Conservation (phyloP, 1,140 invertebrate species). For the Thalassaphorura encarpata region DNA sequence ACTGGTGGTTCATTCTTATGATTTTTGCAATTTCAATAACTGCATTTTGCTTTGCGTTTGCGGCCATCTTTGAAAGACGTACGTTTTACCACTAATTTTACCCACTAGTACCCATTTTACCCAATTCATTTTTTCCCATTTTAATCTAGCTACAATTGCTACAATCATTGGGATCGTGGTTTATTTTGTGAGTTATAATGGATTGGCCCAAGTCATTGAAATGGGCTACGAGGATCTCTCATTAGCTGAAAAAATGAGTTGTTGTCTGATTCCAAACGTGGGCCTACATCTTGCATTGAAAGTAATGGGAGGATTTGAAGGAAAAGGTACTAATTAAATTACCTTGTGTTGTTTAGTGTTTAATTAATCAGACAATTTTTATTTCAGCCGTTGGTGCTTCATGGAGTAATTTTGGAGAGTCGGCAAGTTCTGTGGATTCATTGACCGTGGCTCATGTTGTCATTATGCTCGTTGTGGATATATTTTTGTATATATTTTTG, state of each 20-base stretch:
- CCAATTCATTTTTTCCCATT: background rate
- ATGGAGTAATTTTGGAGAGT: slow-evolving; percentile 14
- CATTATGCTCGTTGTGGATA: slow-evolving; percentile 14
- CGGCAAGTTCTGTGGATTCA: background rate
- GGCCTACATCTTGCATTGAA: slow-evolving; percentile 16
- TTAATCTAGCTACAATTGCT: slow-evolving; percentile 20
- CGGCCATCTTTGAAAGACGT: slow-evolving; percentile 24
- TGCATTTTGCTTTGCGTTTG: slow-evolving; percentile 24
- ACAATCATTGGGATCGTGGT: slow-evolving; percentile 20
- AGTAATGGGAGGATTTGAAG: slow-evolving; percentile 20
- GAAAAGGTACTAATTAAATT: slow-evolving; percentile 6
- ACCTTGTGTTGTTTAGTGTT: background rate
- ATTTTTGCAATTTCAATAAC: slow-evolving; percentile 17
- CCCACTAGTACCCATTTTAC: background rate
- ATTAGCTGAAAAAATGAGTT: slow-evolving; percentile 7
- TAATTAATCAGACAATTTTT: background rate
- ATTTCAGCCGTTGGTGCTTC: slow-evolving; percentile 5
- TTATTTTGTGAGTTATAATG: slow-evolving; percentile 17
- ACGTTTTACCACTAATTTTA: background rate
- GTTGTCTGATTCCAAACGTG: slow-evolving; percentile 19
- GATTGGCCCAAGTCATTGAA: background rate
- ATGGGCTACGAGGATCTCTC: slow-evolving; percentile 4
- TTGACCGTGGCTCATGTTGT: slow-evolving; percentile 7
- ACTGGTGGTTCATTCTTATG: slow-evolving; percentile 19
- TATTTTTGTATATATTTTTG: slow-evolving; percentile 13